Conservation (phyloP, 37 sponge, comb jelly and placozoan genomes). For the Spongia lamella region DNA sequence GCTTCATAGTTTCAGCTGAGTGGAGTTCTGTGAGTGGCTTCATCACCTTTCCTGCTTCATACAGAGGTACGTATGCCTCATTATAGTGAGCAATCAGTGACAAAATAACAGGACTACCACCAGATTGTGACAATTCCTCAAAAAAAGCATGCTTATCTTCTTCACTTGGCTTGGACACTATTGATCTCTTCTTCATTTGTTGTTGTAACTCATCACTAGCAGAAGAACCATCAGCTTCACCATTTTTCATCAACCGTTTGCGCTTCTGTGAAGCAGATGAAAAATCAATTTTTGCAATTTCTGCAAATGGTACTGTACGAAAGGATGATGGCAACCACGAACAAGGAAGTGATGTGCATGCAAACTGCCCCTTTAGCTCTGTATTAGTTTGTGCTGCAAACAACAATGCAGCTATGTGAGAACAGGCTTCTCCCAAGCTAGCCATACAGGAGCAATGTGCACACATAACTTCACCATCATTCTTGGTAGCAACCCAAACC, state of each 20-base stretch:
- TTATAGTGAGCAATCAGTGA: conserved; percentile 34
- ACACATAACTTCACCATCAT: conserved; percentile 28
- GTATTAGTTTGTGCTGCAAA: conserved; percentile 34
- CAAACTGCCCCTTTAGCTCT: not conserved
- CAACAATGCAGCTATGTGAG: conserved; percentile 65
- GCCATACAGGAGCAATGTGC: conserved; percentile 64
- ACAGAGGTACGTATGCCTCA: conserved; percentile 24
- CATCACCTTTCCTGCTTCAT: too few relatives aligned
- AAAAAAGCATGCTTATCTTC: conserved; percentile 23
- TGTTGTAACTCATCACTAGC: not conserved
- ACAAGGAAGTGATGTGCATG: conserved; percentile 52
- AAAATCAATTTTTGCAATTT: conserved; percentile 46
- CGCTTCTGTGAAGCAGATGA: conserved; percentile 12
- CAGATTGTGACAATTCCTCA: not conserved
- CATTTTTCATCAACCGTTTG: not conserved
- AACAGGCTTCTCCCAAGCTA: conserved; percentile 61
- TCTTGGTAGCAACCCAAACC: conserved; percentile 40
- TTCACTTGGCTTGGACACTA: conserved; percentile 4
- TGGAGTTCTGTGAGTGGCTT: too few relatives aligned
- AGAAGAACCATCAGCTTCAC: not conserved
- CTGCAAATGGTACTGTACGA: conserved; percentile 32
- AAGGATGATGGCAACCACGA: conserved; percentile 44
- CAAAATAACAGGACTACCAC: conserved; percentile 33
- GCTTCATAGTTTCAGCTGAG: too few relatives aligned
- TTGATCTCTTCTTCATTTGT: conserved; percentile 3